These are phyloP conservation scores for Cremastinae sp. DNA, from an alignment of 2,888 invertebrate genomes.

Conservation along the genomic window DNA sequence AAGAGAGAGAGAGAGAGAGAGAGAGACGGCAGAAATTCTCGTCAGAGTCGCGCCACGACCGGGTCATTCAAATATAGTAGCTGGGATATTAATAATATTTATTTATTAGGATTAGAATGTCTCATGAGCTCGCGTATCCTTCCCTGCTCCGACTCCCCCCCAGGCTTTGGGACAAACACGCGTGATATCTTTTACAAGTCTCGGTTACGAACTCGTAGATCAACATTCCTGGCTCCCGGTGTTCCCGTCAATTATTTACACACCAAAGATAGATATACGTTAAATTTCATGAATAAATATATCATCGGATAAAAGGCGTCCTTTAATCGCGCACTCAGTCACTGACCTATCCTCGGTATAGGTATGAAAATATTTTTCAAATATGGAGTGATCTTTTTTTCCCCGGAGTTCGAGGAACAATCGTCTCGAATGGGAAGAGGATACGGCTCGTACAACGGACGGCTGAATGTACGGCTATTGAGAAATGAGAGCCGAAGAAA, in stretches of 20 bases:
- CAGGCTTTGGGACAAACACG: constrained; percentile 39
- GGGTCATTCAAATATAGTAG: constrained; percentile 65
- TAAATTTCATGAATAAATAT: constrained; percentile 14
- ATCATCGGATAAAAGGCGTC: neutral
- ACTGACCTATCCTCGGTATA: neutral
- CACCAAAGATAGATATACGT: neutral
- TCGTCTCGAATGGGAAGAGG: too few species aligned
- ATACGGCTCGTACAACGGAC: neutral
- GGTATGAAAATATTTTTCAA: too few species aligned
- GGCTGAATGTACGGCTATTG: neutral
- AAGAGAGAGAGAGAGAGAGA: constrained; percentile 19
- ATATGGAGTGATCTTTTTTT: too few species aligned
- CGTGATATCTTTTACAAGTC: constrained; percentile 42
- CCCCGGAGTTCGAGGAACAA: too few species aligned
- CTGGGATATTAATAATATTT: constrained; percentile 71
- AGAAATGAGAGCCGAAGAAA: constrained; percentile 16
- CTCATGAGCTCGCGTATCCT: constrained; percentile 42
- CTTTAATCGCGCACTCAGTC: neutral
- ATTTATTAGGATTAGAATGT: constrained; percentile 67
- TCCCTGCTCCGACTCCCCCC: constrained; percentile 8
- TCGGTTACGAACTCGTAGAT: constrained; percentile 70
- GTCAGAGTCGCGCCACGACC: constrained; percentile 36
- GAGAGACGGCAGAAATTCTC: constrained; percentile 17
- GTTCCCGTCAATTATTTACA: constrained; percentile 58
- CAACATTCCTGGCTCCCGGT: constrained; percentile 73